Evolutionary conservation across 1,140 invertebrate species (phyloP), one percentile per base, ranked within the genome.

Genomic region (Spodoptera frugiperda): DNA sequence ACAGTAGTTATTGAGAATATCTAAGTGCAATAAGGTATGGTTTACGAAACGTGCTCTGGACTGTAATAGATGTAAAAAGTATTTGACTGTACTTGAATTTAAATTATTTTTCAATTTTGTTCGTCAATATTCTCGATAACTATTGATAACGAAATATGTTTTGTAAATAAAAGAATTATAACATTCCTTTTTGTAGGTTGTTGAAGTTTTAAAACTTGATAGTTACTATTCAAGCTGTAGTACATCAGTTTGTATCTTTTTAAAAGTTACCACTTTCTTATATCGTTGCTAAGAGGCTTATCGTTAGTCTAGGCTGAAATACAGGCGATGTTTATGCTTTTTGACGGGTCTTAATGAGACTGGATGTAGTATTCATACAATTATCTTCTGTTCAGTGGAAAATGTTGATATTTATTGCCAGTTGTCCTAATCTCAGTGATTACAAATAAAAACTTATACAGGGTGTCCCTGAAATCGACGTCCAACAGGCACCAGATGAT

Each of bases 171-270:
- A 73, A 73, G 30, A 61, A 61, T 73, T 39, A 51, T 73, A 73
- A 88, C 89, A 91, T 91, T 91, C 89, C 89, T 89, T 86, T 86
- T 78, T 76, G 86, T 87, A 88, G 86, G 84, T 84, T 83, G 85
- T 85, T 85, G 78, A 84, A 80, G 73, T 80, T 88, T n/a, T 74
- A 57, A 73, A 83, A 84, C 79, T 83, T 82, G 78, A 80, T 85
- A 82, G 79, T 82, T 78, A 79, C 73, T 82, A 80, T 81, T 81
- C 78, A 79, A 80, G 80, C 63, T 85, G 71, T 77, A 78, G 80
- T 82, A 77, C 71, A 78, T 82, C 78, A 86, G 76, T 84, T 82
- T 83, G 79, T 82, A 81, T 79, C 77, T 75, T 84, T 71, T 84
- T 79, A 78, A 84, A 81, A 85, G 83, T 83, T 85, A 82, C 81